phyloP scores from a whole-genome alignment of 1,140 invertebrate genomes.

The Zaprionus tsacasi region DNA sequence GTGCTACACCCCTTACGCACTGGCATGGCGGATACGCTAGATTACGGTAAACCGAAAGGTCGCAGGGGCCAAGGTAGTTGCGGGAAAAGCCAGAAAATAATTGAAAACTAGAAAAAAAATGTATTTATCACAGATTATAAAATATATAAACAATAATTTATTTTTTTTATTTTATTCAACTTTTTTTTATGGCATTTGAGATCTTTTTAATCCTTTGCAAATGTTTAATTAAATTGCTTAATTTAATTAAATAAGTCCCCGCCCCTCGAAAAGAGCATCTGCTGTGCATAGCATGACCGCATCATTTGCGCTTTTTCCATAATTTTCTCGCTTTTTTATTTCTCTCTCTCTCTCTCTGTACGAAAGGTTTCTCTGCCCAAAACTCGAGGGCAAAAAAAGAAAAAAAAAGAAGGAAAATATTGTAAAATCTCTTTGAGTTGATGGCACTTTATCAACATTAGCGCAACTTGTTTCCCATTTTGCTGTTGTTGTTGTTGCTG shows the following conservation, averaged over 20 bases:
- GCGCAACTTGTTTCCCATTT: conserved; percentile 59
- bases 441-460: conserved; percentile 67
- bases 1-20: background rate
- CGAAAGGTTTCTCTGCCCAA: conserved; percentile 21
- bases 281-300: conserved; percentile 2
- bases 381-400: conserved; percentile 21
- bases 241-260: background rate
- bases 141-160: too few relatives aligned
- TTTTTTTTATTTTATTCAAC: background rate
- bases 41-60: background rate
- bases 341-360: background rate
- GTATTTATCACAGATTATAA: background rate
- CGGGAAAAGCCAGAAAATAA: background rate
- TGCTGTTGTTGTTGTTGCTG: conserved; percentile 38
- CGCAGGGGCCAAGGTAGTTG: background rate
- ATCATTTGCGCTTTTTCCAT: conserved; percentile 10
- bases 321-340: conserved; percentile 15
- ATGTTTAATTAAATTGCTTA: conserved; percentile 1
- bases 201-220: background rate
- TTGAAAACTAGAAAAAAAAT: background rate
- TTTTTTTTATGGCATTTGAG: background rate
- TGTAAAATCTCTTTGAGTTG: conserved; percentile 69
- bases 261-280: conserved; percentile 17
- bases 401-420: conserved; percentile 31
- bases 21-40: background rate